A percentile compares a stretch with the other conserved stretches of the same genome.
These are phyloP conservation scores for Erebia aethiops DNA, from an alignment of 2,888 invertebrate genomes.

Conservation along the genomic window DNA sequence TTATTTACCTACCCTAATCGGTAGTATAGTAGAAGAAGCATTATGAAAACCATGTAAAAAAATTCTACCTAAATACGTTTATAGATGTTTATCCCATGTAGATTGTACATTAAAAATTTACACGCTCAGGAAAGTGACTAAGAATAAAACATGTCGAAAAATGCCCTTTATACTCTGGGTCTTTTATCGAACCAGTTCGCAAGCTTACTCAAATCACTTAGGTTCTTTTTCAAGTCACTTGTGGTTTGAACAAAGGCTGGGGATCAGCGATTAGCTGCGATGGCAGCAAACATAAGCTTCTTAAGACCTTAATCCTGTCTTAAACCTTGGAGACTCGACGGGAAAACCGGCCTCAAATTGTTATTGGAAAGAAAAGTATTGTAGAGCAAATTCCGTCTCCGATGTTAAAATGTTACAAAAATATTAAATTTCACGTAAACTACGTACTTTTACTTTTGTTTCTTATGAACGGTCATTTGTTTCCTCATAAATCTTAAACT, in stretches of 20 bases:
- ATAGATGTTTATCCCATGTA: not conserved
- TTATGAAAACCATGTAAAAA: too few species aligned
- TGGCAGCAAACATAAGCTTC: conserved; percentile 38
- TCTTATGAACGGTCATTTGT: too few species aligned
- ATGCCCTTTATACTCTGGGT: not conserved
- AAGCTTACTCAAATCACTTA: conserved; percentile 27
- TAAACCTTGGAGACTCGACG: conserved; percentile 33
- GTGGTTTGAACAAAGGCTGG: conserved; percentile 38
- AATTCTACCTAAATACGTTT: too few species aligned
- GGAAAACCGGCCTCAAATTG: conserved; percentile 14
- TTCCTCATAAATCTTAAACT: too few species aligned
- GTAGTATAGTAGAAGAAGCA: too few species aligned
- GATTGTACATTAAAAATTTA: not conserved
- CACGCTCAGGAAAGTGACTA: not conserved
- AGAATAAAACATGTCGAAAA: conserved; percentile 3
- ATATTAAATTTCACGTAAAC: not conserved
- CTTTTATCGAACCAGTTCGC: conserved; percentile 23
- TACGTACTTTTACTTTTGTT: too few species aligned
- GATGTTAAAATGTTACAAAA: not conserved
- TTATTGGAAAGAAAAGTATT: conserved; percentile 11
- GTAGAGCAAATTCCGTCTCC: not conserved
- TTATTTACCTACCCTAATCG: too few species aligned
- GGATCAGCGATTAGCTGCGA: conserved; percentile 38
- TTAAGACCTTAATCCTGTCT: conserved; percentile 36
- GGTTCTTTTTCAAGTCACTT: conserved; percentile 38